A percentile compares a stretch with the other conserved stretches of the same genome.
phyloP scores from a whole-genome alignment of 2,797 vertebrate species.

The Australoheros facetus region DNA sequence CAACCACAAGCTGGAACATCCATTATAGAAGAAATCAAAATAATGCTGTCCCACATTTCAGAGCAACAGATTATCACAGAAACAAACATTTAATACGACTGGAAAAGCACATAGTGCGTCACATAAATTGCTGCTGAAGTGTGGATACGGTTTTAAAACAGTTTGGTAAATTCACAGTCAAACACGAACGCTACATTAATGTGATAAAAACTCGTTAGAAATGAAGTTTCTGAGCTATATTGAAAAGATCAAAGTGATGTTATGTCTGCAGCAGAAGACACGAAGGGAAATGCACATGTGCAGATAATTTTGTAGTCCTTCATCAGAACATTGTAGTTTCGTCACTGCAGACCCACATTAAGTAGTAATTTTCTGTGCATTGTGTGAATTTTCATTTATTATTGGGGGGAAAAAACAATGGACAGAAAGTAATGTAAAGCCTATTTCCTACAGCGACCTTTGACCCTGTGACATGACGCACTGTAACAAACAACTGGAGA shows the following conservation, averaged over 20 bases:
- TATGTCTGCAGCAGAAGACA: background rate
- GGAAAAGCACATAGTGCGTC: background rate
- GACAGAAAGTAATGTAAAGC: background rate
- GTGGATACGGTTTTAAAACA: accelerated
- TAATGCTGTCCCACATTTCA: accelerated
- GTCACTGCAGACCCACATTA: no score
- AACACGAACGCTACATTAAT: accelerated
- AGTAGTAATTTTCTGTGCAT: background rate
- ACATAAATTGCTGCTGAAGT: background rate
- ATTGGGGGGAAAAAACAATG: background rate
- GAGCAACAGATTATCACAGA: background rate
- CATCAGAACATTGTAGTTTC: background rate
- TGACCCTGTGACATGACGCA: background rate
- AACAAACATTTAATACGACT: background rate
- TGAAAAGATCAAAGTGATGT: background rate
- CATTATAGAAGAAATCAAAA: background rate
- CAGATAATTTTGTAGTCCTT: background rate
- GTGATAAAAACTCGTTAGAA: background rate
- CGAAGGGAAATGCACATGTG: accelerated
- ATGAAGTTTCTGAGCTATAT: background rate
- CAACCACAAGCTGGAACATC: background rate
- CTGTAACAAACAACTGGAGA: background rate
- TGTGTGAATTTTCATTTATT: background rate
- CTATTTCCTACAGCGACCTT: conserved; percentile 22
- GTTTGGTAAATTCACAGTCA: accelerated